Conservation (phyloP, 1,140 invertebrate genomes). For the Orius insidiosus region DNA sequence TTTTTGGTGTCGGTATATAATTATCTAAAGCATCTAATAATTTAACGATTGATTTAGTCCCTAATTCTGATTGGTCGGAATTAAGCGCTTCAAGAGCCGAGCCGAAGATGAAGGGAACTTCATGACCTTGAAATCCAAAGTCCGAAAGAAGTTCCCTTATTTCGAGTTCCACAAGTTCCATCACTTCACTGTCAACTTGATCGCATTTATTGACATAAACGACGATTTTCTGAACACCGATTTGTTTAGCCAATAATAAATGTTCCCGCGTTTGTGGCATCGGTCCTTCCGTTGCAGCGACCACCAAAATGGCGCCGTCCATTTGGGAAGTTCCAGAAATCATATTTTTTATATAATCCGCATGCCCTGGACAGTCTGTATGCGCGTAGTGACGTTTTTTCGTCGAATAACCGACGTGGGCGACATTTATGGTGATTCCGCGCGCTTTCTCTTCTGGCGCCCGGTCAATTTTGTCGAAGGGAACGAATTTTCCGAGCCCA, state of each 20-base stretch:
- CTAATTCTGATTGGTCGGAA: constrained; percentile 40
- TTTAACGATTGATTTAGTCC: constrained; percentile 50
- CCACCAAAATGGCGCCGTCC: constrained; percentile 88
- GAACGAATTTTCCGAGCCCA: constrained; percentile 51
- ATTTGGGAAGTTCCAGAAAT: constrained; percentile 63
- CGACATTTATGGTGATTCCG: constrained; percentile 93
- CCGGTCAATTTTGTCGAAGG: constrained; percentile 87
- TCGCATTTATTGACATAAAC: constrained; percentile 91
- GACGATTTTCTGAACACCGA: constrained; percentile 52
- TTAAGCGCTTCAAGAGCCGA: constrained; percentile 73
- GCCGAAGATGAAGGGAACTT: constrained; percentile 62
- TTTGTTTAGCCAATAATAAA: constrained; percentile 74
- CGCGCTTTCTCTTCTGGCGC: constrained; percentile 86
- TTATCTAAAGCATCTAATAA: constrained; percentile 61
- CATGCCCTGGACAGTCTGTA: constrained; percentile 87
- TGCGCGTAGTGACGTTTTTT: constrained; percentile 78
- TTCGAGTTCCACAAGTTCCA: constrained; percentile 50
- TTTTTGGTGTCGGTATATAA: constrained; percentile 53
- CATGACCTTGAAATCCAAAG: constrained; percentile 68
- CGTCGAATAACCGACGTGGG: constrained; percentile 81
- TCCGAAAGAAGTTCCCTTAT: constrained; percentile 63
- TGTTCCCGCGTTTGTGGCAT: constrained; percentile 91
- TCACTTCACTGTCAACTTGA: constrained; percentile 67
- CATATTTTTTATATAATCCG: constrained; percentile 62
- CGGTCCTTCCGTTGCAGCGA: constrained; percentile 82